Base-by-base conservation (phyloP, 1,140 invertebrate species). In the Penaeus vannamei region DNA sequence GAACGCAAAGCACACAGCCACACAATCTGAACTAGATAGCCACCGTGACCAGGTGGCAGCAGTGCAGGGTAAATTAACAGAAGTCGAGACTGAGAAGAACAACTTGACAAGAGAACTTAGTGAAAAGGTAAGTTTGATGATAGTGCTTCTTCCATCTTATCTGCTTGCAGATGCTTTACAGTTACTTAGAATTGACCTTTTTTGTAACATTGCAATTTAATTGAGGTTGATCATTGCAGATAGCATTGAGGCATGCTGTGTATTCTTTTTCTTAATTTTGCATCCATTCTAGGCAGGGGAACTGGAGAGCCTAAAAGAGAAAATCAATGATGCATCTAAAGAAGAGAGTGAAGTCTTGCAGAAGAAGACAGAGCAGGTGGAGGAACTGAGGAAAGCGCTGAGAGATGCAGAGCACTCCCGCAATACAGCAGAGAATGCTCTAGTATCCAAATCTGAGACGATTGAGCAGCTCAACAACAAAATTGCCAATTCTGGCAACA, bases 291-390 rank as follows among this genome's bases (percentile, higher is more conserved):
- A 89, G 87, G 72, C 36, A 22, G 87, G 87, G 53, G 87, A 89
- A 62, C 42, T 89, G 26, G 87, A 89, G 76, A 89, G 87, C 61
- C 36, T 89, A 14, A 76, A 62, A 22, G 87, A 89, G 32, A 89
- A 89, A 32, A 42, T 89, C 12, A 89, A 89, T 62, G 90, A 91
- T 69, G 86, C 81, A 8, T 86, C 87, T 36, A 89, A 89, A 80
- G 90, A 91, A 26, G 90, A 91, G 64, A 89, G 87, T 79, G 90
- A 91, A 69, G 90, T 91, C 8, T 46, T 91, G 36, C 76, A 88
- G 69, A 88, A 89, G 60, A 91, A 91, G 84, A 80, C 86, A 2
- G 86, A 91, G 61, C 90, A 91, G 62, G 90, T 91, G 64, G 86
- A 91, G 66, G 90, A 91, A 69, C 84, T 91, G 53, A 61, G 87